Base-by-base conservation (phyloP, 2,113 vertebrate genomes). In the Tychaedon coryphoeus region DNA sequence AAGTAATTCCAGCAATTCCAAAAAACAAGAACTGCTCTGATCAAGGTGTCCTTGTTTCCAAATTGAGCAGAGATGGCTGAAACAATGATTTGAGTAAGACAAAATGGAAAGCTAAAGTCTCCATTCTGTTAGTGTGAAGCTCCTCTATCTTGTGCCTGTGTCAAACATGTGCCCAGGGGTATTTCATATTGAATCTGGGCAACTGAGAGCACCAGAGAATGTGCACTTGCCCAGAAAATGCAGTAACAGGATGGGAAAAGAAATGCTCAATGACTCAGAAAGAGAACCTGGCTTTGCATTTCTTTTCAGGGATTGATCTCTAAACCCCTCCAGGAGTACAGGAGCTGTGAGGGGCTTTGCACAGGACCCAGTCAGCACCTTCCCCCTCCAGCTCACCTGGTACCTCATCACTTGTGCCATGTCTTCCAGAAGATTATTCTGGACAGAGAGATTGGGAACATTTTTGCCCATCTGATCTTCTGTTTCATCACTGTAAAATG, bases 251-350 rank as follows among this genome's bases (percentile, higher is more conserved):
- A 1, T 3, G 31, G 33, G 24, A 42, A n/a, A 25, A 67, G 54
- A 60, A 0, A 0, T 31, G 26, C 31, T 73, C 34, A 31, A 18
- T 3, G 6, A 12, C 26, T 56, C 3, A 1, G 36, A 24, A n/a
- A 29, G 10, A 36, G 31, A 43, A 82, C 5, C 26, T 34, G 58
- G 8, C 20, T 84, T 74, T 53, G 29, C 19, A 60, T 42, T 86
- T 36, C 28, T 43, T 2, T 16, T 43, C 36, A 48, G 31, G 45
- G 19, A 0, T 19, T 69, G 76, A 33, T 65, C 29, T 62, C 43
- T 54, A 60, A 54, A 25, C 14, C 34, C 19, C 42, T 66, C 24
- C 50, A 62, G 67, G 31, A 71, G n/a, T 0, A 10, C 7, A 64
- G 47, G 42, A 71, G 33, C 48, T 60, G n/a, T 42, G 38, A 53